Percentiles rank a stretch among this genome's conserved stretches.
phyloP scores from a whole-genome alignment of 64 coral and sea anemone genomes.

The Montipora foliosa region DNA sequence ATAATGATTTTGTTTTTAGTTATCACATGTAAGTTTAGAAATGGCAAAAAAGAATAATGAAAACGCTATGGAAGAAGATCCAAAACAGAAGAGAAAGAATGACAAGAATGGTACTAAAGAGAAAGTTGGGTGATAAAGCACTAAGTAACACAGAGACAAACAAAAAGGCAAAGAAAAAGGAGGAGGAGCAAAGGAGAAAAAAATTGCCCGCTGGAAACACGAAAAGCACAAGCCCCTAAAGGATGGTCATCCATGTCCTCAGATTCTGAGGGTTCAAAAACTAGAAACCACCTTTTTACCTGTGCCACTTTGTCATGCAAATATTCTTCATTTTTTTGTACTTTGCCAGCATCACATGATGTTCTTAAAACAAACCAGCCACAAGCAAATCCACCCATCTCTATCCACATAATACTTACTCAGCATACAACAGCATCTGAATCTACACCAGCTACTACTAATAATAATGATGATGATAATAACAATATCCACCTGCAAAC shows the following conservation, averaged over 20 bases:
- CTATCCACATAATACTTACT: too few relatives aligned
- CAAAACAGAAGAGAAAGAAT: constrained; percentile 8
- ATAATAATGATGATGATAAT: too few relatives aligned
- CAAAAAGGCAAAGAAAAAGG: constrained; percentile 13
- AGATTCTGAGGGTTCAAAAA: not conserved
- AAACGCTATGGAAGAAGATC: not conserved
- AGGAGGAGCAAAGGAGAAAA: constrained; percentile 1
- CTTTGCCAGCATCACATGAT: too few relatives aligned
- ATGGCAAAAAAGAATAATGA: not conserved
- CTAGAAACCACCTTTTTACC: too few relatives aligned
- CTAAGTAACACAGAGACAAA: not conserved
- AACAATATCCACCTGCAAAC: too few relatives aligned
- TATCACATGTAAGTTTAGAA: not conserved
- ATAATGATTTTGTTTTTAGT: not conserved
- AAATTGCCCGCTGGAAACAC: not conserved
- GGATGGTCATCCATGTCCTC: not conserved
- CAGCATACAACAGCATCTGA: too few relatives aligned
- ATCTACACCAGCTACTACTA: too few relatives aligned
- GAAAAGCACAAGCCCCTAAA: not conserved
- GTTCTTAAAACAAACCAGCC: too few relatives aligned
- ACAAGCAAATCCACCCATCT: too few relatives aligned
- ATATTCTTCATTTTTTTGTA: too few relatives aligned
- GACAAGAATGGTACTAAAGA: not conserved
- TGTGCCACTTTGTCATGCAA: too few relatives aligned
- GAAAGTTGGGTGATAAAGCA: not conserved